Percentiles rank a stretch among this genome's conserved stretches.
phyloP scores from a whole-genome alignment of 1,140 invertebrate genomes.

The Heliconius melpomene region DNA sequence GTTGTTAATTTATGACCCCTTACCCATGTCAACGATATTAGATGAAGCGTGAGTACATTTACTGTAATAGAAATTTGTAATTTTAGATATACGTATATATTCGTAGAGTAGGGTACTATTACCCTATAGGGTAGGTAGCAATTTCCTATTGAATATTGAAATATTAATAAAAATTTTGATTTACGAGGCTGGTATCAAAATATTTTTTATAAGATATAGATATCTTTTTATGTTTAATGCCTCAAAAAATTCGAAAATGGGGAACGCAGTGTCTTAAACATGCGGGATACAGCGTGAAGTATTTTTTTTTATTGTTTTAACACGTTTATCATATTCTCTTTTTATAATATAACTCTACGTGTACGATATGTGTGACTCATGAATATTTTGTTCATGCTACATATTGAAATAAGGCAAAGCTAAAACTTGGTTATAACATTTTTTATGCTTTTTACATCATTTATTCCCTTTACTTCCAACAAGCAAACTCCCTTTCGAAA shows the following conservation, averaged over 20 bases:
- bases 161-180: neutral
- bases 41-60: conserved; percentile 68
- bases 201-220: too few species aligned
- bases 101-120: neutral
- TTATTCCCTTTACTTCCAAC: neutral
- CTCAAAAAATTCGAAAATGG: too few species aligned
- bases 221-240: too few species aligned
- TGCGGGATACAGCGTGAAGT: too few species aligned
- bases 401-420: neutral
- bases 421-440: neutral
- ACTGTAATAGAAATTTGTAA: conserved; percentile 20
- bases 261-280: too few species aligned
- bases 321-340: neutral
- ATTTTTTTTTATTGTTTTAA: too few species aligned
- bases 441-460: neutral
- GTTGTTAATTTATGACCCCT: conserved; percentile 64
- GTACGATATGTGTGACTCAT: neutral
- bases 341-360: neutral
- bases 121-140: neutral
- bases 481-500: neutral
- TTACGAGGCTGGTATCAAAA: neutral
- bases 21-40: conserved; percentile 66
- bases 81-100: neutral
- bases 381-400: neutral
- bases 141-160: neutral